A percentile compares a stretch with the other conserved stretches of the same genome.
Conservation (phyloP, 2,797 vertebrate genomes). For the Eulemur mongoz region DNA sequence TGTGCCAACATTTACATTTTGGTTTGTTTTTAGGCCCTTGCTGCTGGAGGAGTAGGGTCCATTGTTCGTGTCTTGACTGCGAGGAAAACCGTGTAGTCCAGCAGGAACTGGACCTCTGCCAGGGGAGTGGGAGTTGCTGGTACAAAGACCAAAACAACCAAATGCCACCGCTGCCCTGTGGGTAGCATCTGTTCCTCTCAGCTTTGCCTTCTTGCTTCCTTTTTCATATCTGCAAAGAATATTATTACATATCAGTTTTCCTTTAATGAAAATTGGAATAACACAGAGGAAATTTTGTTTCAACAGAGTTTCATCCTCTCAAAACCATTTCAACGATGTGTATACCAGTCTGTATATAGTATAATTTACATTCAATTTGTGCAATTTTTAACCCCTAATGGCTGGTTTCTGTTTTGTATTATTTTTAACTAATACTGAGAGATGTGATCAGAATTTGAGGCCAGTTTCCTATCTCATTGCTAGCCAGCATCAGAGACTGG, state of each 20-base stretch:
- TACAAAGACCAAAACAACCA: constrained; percentile 84
- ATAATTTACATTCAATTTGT: constrained; percentile 75
- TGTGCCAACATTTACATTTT: background rate
- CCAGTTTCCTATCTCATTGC: constrained; percentile 78
- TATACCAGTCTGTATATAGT: constrained; percentile 66
- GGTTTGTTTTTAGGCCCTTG: constrained; percentile 90
- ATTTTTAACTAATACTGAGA: constrained; percentile 72
- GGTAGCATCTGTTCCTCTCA: constrained; percentile 79
- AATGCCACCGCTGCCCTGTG: constrained; percentile 77
- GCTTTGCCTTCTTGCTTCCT: constrained; percentile 85
- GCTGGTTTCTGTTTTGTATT: constrained; percentile 58
- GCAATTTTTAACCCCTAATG: constrained; percentile 61
- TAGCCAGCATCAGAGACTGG: constrained; percentile 74
- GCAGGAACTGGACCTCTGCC: constrained; percentile 62
- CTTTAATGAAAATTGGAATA: constrained; percentile 79
- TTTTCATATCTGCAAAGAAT: constrained; percentile 81
- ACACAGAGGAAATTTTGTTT: constrained; percentile 77
- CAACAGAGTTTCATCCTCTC: constrained; percentile 75
- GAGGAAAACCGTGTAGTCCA: constrained; percentile 94
- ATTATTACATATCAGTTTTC: constrained; percentile 76
- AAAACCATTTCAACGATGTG: constrained; percentile 74
- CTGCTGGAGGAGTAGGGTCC: constrained; percentile 96
- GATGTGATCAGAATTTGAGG: constrained; percentile 71
- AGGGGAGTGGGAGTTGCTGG: constrained; percentile 78
- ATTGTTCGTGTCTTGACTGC: constrained; percentile 97